A percentile compares a stretch with the other conserved stretches of the same genome.
Conservation (phyloP, 1,140 invertebrate genomes). For the Orius insidiosus region DNA sequence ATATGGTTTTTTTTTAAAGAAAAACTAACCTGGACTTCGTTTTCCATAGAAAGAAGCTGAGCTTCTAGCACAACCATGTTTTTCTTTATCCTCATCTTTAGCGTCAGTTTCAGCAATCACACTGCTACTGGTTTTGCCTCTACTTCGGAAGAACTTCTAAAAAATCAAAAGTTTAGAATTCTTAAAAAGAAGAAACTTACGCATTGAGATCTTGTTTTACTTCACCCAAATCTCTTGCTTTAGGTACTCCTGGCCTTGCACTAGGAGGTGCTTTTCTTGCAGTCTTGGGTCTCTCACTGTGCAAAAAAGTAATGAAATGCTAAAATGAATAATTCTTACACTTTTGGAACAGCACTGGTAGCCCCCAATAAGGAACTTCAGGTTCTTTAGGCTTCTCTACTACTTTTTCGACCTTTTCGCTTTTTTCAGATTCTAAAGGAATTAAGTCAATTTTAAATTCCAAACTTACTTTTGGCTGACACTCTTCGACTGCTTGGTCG, state of each 20-base stretch:
- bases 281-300: no score
- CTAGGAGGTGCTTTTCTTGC: constrained; percentile 29
- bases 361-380: no score
- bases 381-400: no score
- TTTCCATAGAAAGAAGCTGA: constrained; percentile 19
- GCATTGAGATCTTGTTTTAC: constrained; percentile 3
- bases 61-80: constrained; percentile 34
- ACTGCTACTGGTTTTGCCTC: constrained; percentile 10
- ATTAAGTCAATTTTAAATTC: no score
- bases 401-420: no score
- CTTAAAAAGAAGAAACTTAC: neutral
- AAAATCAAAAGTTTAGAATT: constrained; percentile 16
- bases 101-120: neutral
- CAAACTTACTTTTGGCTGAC: no score
- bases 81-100: constrained; percentile 32
- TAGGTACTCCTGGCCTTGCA: constrained; percentile 57
- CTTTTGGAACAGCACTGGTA: no score
- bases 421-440: no score
- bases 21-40: constrained; percentile 10
- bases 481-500: no score
- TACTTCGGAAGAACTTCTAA: constrained; percentile 15
- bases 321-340: no score
- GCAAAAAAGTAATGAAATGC: no score
- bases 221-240: constrained; percentile 35
- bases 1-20: neutral